Conservation (phyloP, 1,140 invertebrate species). For the Bombus breviceps region DNA sequence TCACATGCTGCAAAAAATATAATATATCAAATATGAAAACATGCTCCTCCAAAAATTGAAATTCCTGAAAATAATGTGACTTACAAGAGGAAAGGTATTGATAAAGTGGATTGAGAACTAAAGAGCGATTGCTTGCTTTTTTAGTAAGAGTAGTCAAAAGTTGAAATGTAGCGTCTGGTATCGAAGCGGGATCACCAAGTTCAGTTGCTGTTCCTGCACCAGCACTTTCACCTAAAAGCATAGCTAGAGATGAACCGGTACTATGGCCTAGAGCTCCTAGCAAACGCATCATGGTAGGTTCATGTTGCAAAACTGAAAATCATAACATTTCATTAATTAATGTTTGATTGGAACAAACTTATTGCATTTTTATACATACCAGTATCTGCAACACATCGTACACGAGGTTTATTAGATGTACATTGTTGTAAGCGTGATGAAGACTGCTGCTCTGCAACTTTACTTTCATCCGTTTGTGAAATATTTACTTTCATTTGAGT, state of each 20-base stretch:
- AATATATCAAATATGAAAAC: not conserved
- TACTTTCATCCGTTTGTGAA: conserved; percentile 91
- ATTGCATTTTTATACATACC: conserved; percentile 67
- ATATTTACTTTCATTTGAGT: conserved; percentile 73
- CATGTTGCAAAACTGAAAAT: conserved; percentile 87
- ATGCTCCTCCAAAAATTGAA: not conserved
- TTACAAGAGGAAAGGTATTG: conserved; percentile 88
- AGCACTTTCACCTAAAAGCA: conserved; percentile 81
- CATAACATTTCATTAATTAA: conserved; percentile 22
- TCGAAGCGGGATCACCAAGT: conserved; percentile 86
- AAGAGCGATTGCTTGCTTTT: conserved; percentile 87
- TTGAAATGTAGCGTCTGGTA: conserved; percentile 93
- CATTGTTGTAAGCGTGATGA: conserved; percentile 70
- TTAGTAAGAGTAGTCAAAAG: conserved; percentile 89
- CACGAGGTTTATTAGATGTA: conserved; percentile 76
- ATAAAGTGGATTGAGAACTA: conserved; percentile 89
- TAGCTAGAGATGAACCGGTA: conserved; percentile 86
- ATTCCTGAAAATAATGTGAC: conserved; percentile 60
- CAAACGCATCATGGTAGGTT: conserved; percentile 91
- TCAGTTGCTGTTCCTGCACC: conserved; percentile 75
- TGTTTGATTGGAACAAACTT: conserved; percentile 13
- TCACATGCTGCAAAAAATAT: conserved; percentile 66
- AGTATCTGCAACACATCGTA: conserved; percentile 89
- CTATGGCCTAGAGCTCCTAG: conserved; percentile 89
- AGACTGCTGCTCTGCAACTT: conserved; percentile 87